A percentile compares a stretch with the other conserved stretches of the same genome.
phyloP scores from a whole-genome alignment of 2,888 invertebrate species.

The Operophtera brumata region DNA sequence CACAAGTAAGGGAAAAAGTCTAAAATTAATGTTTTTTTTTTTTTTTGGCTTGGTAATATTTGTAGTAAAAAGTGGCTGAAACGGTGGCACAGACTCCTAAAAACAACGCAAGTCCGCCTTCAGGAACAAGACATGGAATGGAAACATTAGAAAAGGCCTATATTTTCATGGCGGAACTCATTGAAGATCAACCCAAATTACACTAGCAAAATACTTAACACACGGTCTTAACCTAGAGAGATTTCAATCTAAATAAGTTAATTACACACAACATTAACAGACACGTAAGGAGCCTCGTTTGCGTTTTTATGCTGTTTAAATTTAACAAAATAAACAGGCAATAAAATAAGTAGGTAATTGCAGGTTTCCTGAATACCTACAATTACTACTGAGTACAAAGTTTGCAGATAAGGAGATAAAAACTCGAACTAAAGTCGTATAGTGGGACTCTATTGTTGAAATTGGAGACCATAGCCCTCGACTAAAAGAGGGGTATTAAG shows the following conservation, averaged over 20 bases:
- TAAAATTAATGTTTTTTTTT: too few species aligned
- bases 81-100: background rate
- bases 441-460: too few species aligned
- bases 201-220: conserved; percentile 41
- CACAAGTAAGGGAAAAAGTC: too few species aligned
- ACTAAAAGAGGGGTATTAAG: too few species aligned
- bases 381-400: conserved; percentile 22
- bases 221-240: conserved; percentile 72
- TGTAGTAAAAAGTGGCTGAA: background rate
- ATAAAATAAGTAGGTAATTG: conserved; percentile 40
- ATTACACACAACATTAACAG: conserved; percentile 54
- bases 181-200: background rate
- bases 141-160: background rate
- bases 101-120: background rate
- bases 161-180: background rate
- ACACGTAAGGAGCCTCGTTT: conserved; percentile 51
- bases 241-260: conserved; percentile 57
- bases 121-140: background rate
- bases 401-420: conserved; percentile 12
- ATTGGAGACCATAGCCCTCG: too few species aligned
- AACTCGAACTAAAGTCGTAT: background rate
- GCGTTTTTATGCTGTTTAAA: conserved; percentile 52
- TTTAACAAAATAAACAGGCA: conserved; percentile 46
- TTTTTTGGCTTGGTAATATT: too few species aligned
- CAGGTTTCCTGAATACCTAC: conserved; percentile 38